These are phyloP conservation scores for Mamestra configurata DNA, from an alignment of 1,140 invertebrate species.

Conservation along the genomic window DNA sequence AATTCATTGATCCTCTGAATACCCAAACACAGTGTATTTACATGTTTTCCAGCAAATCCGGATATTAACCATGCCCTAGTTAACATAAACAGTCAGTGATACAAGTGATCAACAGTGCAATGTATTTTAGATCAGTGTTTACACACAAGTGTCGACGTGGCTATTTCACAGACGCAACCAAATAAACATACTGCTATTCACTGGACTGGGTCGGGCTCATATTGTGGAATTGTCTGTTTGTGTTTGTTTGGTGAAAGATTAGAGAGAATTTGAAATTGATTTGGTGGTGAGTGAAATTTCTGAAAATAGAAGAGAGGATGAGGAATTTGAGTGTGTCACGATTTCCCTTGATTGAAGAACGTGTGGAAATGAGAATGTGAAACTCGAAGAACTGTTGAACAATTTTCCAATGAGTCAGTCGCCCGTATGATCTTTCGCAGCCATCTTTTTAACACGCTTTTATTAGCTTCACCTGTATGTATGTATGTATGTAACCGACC, in stretches of 20 bases:
- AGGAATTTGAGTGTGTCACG: too few species aligned
- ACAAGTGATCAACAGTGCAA: constrained; percentile 12
- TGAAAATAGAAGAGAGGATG: too few species aligned
- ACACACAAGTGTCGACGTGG: constrained; percentile 25
- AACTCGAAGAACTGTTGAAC: too few species aligned
- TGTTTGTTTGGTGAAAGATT: background rate
- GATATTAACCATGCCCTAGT: constrained; percentile 33
- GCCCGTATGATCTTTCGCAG: too few species aligned
- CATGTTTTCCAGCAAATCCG: background rate
- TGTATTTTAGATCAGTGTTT: constrained; percentile 17
- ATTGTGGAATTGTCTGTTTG: background rate
- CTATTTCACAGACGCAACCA: constrained; percentile 13
- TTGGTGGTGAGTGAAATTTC: background rate
- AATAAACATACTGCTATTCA: constrained; percentile 26
- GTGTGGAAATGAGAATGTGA: too few species aligned
- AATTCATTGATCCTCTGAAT: background rate
- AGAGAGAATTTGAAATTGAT: background rate
- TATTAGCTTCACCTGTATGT: too few species aligned
- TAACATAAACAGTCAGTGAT: constrained; percentile 21
- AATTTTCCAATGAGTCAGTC: too few species aligned
- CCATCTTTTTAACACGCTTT: too few species aligned
- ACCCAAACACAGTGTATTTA: constrained; percentile 1
- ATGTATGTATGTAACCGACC: too few species aligned
- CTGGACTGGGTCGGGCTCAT: background rate
- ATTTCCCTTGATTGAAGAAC: too few species aligned